Evolutionary conservation across 2,113 vertebrate genomes (phyloP), one percentile per base, ranked within the genome.

Genomic region (Chaetorhynchus papuensis): DNA sequence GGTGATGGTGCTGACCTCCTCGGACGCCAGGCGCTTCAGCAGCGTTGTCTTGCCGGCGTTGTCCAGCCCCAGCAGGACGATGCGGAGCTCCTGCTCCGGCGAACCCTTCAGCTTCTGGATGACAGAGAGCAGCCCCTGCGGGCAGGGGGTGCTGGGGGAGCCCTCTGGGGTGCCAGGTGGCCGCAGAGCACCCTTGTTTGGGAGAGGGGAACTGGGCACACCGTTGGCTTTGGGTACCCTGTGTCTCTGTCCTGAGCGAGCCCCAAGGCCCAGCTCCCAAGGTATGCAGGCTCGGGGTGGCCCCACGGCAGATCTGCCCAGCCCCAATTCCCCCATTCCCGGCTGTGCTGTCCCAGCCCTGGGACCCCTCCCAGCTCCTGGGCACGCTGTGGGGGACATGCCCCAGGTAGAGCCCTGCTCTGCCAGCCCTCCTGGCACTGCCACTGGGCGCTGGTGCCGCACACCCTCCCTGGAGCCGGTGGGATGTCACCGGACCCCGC

Each of bases 21-120:
- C 99, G 1, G 98, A 98, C 0, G 98, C 98, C 4, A 99, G 97
- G 57, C 94, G 92, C 95, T 98, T 99, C 90, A 99, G 96, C 89
- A 99, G 97, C 2, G 98, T 99, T 60, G 99, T 99, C 95, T 99
- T 99, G 28, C 98, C 98, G 0, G 98, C 99, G 0, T 99, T 99
- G 93, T 99, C 99, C 97, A 99, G 94, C 39, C 98, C 99, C 88
- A 99, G 97, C 63, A 99, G 98, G 49, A 99, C 97, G 22, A 99
- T 99, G 91, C 98, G 97, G 91, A 99, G 97, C 96, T 99, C 98
- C 94, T 98, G 97, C 93, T 98, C 98, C 3, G 97, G 96, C 18
- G 97, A 96, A 16, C 98, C 98, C 83, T 98, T 99, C 90, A 99
- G 97, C 83, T 96, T 99, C 98, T 99, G 97, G 93, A 99, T 98